Evolutionary conservation across 2,888 invertebrate genomes (phyloP), one percentile per base, ranked within the genome.

Genomic region (Hyposoter dolosus): DNA sequence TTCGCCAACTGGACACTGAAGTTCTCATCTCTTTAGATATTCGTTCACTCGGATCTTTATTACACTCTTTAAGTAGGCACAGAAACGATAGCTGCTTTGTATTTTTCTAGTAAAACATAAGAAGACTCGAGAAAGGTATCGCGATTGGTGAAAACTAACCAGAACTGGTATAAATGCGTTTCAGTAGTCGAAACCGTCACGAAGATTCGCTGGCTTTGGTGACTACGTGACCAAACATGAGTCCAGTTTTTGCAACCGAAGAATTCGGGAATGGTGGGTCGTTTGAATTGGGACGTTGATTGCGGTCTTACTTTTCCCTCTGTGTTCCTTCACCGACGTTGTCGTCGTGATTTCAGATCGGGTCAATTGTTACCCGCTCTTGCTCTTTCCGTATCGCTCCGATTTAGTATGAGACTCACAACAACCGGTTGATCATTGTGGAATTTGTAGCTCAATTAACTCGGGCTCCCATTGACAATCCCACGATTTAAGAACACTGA

Each of bases 381-480:
- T 87, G 87, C 88, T 86, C 60, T 82, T 76, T 72, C 43, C 76
- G 69, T 83, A 43, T 82, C 65, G 77, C 79, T 83, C 91, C 91
- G 92, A 93, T 93, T 93, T 93, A 90, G 92, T 92, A 93, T 92
- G 93, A 93, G 93, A 87, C 63, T n/a, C 90, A 90, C 90, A 88
- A 88, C 92, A 90, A 92, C 91, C 92, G 92, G 92, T 93, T 93
- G 93, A 93, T 93, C 93, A 93, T 91, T 89, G 86, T 90, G 93
- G 93, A 93, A 93, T 93, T 93, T 93, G 93, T 93, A 93, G 93
- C 93, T 93, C 93, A 93, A 93, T 93, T 93, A 93, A 92, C 92
- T 45, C 32, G 17, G 56, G 47, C 47, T 28, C 35, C 68, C 72
- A 53, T 50, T 72, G 72, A 66, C 68, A 60, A 75, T 32, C 45